A percentile compares a stretch with the other conserved stretches of the same genome.
phyloP scores from a whole-genome alignment of 2,888 invertebrate species.

The Patella ulyssiponensis region DNA sequence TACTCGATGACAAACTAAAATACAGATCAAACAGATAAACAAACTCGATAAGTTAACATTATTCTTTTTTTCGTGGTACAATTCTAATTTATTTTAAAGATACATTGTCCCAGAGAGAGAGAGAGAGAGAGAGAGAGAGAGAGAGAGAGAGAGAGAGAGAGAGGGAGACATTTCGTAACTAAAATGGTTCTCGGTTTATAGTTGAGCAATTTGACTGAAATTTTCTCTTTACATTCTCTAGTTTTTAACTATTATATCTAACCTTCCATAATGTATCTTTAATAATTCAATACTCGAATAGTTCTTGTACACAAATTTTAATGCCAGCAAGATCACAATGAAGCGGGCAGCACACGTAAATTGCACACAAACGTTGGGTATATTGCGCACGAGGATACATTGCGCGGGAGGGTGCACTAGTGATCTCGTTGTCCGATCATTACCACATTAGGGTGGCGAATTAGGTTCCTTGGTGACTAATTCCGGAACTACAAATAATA shows the following conservation, averaged over 20 bases:
- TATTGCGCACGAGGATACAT: no score
- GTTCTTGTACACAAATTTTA: neutral
- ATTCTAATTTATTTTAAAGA: neutral
- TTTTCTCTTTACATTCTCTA: neutral
- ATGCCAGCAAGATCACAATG: constrained; percentile 10
- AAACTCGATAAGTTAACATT: neutral
- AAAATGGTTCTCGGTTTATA: neutral
- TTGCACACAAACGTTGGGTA: no score
- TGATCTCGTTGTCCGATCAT: no score
- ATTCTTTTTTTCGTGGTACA: no score
- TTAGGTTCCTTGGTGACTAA: no score
- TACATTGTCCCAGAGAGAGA: neutral
- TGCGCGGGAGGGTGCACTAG: no score
- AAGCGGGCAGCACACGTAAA: no score
- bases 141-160: constrained; percentile 17
- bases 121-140: constrained; percentile 25
- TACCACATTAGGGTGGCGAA: no score
- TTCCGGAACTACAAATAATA: no score
- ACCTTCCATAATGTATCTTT: no score
- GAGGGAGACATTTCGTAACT: neutral
- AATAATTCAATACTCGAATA: no score
- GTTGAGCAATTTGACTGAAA: neutral
- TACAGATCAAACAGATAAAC: neutral
- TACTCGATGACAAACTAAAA: neutral
- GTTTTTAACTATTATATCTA: neutral